Conservation (phyloP, 2,888 invertebrate genomes). For the Rhimphoctona megacephalus region DNA sequence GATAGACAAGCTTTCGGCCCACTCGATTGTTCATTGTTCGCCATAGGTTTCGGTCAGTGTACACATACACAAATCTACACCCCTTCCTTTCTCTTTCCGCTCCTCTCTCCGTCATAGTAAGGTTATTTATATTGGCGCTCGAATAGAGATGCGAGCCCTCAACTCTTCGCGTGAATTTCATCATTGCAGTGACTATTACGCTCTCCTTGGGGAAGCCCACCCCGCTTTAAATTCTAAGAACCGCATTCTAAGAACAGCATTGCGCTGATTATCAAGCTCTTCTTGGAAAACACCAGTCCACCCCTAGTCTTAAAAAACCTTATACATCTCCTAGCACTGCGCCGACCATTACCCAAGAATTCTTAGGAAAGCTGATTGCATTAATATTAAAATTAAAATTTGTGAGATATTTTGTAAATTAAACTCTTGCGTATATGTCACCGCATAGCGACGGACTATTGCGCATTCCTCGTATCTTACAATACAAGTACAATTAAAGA, state of each 20-base stretch:
- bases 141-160: neutral
- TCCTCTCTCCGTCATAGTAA: neutral
- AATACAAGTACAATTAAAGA: too few species aligned
- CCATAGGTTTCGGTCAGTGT: slow-evolving; percentile 29
- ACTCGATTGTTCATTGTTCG: slow-evolving; percentile 54
- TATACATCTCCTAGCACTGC: too few species aligned
- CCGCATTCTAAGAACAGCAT: neutral
- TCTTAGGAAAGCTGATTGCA: too few species aligned
- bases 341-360: too few species aligned
- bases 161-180: neutral
- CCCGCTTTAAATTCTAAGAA: neutral
- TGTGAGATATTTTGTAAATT: too few species aligned
- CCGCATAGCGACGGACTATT: too few species aligned
- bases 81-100: neutral
- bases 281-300: neutral
- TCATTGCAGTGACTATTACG: neutral
- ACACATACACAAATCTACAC: slow-evolving; percentile 10
- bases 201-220: neutral
- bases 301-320: neutral
- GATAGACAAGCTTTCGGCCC: slow-evolving; percentile 58
- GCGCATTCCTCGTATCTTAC: too few species aligned
- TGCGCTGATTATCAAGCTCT: neutral
- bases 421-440: too few species aligned
- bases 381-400: too few species aligned
- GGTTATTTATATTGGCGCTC: neutral